These are phyloP conservation scores for Calliphora vicina DNA, from an alignment of 1,140 invertebrate genomes.

Conservation along the genomic window DNA sequence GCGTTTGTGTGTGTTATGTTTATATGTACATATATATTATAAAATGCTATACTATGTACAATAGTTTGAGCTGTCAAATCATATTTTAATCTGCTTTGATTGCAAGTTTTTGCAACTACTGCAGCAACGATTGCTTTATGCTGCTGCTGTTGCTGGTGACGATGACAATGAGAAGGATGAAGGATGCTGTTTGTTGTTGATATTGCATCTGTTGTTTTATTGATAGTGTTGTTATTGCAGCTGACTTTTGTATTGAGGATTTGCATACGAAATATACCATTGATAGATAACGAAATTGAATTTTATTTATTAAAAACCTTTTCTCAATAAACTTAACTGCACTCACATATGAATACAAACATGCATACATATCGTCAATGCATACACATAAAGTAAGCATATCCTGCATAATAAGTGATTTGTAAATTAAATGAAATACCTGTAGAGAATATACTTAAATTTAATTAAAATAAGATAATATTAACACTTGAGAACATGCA, in stretches of 20 bases:
- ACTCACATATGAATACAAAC: constrained; percentile 15
- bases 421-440: background rate
- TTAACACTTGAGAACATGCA: too few relatives aligned
- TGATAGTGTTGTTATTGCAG: constrained; percentile 33
- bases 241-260: constrained; percentile 62
- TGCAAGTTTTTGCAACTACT: constrained; percentile 39
- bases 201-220: constrained; percentile 14
- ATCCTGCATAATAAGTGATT: background rate
- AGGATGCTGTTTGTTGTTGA: background rate
- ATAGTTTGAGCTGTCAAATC: constrained; percentile 57
- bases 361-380: background rate
- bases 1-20: constrained; percentile 2
- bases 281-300: constrained; percentile 51
- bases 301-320: constrained; percentile 58
- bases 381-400: background rate
- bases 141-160: background rate
- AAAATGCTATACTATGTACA: background rate
- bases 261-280: constrained; percentile 47
- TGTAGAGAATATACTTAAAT: background rate
- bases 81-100: constrained; percentile 64
- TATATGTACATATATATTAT: background rate
- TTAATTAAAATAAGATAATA: background rate
- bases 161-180: background rate
- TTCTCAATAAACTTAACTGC: constrained; percentile 4
- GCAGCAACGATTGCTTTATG: background rate